These are phyloP conservation scores for Drosophila parabipectinata DNA, from an alignment of 1,140 invertebrate species.

Conservation along the genomic window DNA sequence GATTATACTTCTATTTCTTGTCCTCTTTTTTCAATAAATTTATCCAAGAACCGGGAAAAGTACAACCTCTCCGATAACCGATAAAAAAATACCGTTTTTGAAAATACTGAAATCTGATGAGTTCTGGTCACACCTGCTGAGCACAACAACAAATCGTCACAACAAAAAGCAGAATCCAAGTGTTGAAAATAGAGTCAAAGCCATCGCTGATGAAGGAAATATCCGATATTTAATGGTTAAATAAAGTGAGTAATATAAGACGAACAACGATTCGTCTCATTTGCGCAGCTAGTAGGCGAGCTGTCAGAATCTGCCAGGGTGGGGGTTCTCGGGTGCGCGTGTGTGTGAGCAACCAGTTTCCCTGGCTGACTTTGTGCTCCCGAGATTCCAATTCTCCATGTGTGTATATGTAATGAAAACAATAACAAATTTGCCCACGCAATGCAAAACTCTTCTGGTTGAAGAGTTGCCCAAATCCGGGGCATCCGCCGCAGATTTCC, in stretches of 20 bases:
- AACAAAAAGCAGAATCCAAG: slow-evolving; percentile 11
- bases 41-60: no score
- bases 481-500: slow-evolving; percentile 11
- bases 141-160: slow-evolving; percentile 38
- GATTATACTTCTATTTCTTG: no score
- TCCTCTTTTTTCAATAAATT: no score
- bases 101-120: not conserved
- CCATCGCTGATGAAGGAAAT: slow-evolving; percentile 9
- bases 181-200: slow-evolving; percentile 22
- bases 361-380: slow-evolving; percentile 31
- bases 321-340: not conserved
- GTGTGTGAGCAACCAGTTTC: slow-evolving; percentile 54
- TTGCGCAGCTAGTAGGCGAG: slow-evolving; percentile 21
- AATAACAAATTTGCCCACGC: slow-evolving; percentile 61
- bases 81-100: not conserved
- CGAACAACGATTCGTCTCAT: slow-evolving; percentile 5
- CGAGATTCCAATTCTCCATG: slow-evolving; percentile 15
- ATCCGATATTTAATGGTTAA: slow-evolving; percentile 45
- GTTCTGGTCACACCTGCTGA: slow-evolving; percentile 24
- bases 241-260: slow-evolving; percentile 62
- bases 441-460: slow-evolving; percentile 37
- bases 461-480: slow-evolving; percentile 10
- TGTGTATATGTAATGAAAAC: slow-evolving; percentile 70
- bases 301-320: not conserved
- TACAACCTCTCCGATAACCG: no score